Conservation (phyloP, 2,113 vertebrate genomes). For the Thamnophis sirtalis region DNA sequence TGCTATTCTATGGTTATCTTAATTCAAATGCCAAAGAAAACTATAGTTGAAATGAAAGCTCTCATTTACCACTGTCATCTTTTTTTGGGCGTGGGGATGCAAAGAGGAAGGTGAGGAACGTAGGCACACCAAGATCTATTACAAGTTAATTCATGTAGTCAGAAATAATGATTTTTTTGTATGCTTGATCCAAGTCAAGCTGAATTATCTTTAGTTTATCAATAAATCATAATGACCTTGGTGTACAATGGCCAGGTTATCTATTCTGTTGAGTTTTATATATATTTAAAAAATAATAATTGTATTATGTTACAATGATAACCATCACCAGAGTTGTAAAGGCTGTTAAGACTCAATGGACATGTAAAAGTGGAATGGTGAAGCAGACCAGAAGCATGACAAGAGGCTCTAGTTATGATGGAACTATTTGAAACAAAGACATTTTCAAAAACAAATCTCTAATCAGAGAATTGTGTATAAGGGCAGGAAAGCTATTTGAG, state of each 20-base stretch:
- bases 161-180: neutral
- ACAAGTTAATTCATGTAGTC: neutral
- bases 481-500: neutral
- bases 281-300: neutral
- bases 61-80: neutral
- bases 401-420: neutral
- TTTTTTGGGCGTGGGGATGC: neutral
- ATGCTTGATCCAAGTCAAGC: neutral
- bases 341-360: neutral
- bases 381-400: neutral
- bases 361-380: neutral
- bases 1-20: neutral
- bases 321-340: neutral
- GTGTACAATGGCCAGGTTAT: neutral
- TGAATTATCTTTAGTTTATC: neutral
- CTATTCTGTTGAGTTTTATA: neutral
- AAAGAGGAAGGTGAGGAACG: neutral
- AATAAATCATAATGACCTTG: neutral
- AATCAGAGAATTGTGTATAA: neutral
- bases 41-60: neutral
- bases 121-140: neutral
- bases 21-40: neutral
- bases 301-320: neutral
- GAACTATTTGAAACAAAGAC: neutral
- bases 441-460: neutral